Percentiles rank a stretch among this genome's conserved stretches.
These are phyloP conservation scores for Hydractinia echinata DNA, from an alignment of 30 jellyfish, hydroid and myxozoan genomes.

Conservation along the genomic window DNA sequence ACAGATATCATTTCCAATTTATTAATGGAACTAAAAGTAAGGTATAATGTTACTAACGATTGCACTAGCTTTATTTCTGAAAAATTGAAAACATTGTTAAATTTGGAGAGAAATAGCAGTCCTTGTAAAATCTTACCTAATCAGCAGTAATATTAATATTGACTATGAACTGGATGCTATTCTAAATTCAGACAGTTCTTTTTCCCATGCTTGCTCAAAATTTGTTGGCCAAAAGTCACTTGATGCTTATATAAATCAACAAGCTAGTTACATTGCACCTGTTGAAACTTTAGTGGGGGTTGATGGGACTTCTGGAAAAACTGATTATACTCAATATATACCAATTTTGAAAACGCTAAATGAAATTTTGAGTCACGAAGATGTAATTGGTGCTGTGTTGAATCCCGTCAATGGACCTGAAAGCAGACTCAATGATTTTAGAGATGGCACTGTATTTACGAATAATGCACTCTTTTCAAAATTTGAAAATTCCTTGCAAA, in stretches of 20 bases:
- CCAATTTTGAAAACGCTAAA: not conserved
- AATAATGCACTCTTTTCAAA: not conserved
- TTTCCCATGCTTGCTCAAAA: not conserved
- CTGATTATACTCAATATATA: not conserved
- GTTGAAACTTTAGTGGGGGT: not conserved
- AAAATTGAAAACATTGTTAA: not conserved
- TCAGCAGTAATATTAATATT: not conserved
- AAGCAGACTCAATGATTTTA: not conserved
- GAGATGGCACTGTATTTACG: not conserved
- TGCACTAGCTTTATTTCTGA: not conserved
- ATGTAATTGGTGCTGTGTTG: not conserved
- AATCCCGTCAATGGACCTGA: not conserved
- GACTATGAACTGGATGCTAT: not conserved
- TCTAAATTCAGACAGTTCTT: not conserved
- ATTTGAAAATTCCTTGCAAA: not conserved
- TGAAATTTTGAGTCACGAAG: not conserved
- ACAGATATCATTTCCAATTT: not conserved
- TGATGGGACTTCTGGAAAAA: too few relatives aligned
- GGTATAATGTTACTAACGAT: not conserved
- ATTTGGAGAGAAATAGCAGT: not conserved
- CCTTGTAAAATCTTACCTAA: not conserved
- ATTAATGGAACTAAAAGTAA: not conserved
- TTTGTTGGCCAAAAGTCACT: conserved; percentile 1
- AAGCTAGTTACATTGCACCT: not conserved
- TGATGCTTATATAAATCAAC: conserved; percentile 1